A percentile compares a stretch with the other conserved stretches of the same genome.
phyloP scores from a whole-genome alignment of 2,888 invertebrate genomes.

The Orthonevra nobilis region DNA sequence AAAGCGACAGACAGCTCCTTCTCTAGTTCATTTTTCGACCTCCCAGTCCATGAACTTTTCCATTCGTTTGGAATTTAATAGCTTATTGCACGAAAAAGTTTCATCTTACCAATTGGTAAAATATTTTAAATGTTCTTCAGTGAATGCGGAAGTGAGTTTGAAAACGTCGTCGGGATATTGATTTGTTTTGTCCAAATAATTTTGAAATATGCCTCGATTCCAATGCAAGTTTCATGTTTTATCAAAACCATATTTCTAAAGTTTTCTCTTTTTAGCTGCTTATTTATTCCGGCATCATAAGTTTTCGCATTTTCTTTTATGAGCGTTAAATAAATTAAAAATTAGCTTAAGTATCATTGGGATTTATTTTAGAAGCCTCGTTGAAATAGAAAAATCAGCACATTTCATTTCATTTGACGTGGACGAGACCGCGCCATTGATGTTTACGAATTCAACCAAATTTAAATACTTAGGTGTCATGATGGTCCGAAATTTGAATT shows the following conservation, averaged over 20 bases:
- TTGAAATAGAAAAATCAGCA: too few species aligned
- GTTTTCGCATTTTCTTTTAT: neutral
- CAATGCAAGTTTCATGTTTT: constrained; percentile 1
- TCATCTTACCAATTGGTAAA: neutral
- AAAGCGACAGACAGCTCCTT: neutral
- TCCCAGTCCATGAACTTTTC: constrained; percentile 7
- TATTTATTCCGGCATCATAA: neutral
- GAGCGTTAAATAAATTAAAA: neutral
- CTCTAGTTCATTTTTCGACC: neutral
- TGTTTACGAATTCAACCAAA: too few species aligned
- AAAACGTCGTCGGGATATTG: constrained; percentile 10
- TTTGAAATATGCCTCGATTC: neutral
- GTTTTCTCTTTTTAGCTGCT: neutral
- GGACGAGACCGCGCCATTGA: too few species aligned
- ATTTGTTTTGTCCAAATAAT: constrained; percentile 6
- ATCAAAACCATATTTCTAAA: constrained; percentile 2
- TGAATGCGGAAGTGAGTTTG: constrained; percentile 1
- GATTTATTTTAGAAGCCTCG: too few species aligned
- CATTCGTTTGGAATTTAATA: constrained; percentile 10
- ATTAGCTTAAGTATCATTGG: too few species aligned
- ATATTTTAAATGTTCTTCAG: neutral
- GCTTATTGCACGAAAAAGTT: constrained; percentile 4
- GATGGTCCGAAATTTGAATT: too few species aligned
- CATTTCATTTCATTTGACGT: too few species aligned
- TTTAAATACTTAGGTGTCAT: too few species aligned